Percentiles rank a stretch among this genome's conserved stretches.
phyloP scores from a whole-genome alignment of 2,797 vertebrate genomes.

The Epinephelus malabaricus region DNA sequence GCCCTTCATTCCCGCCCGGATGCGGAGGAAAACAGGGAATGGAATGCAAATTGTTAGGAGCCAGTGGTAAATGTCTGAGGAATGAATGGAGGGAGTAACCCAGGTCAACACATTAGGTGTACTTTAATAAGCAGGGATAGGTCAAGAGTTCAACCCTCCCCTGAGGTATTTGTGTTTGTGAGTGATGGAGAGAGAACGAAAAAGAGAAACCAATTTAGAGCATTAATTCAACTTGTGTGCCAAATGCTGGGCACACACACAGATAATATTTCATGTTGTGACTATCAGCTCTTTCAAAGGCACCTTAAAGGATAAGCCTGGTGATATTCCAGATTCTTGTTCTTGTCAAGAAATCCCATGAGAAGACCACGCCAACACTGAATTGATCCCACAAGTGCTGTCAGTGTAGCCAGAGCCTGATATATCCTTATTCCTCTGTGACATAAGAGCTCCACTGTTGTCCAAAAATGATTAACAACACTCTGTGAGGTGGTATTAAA shows the following conservation, averaged over 20 bases:
- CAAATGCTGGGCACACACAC: background rate
- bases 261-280: background rate
- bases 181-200: constrained; percentile 14
- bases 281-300: background rate
- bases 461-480: background rate
- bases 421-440: background rate
- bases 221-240: constrained; percentile 25
- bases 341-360: background rate
- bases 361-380: constrained; percentile 17
- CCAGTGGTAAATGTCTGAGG: constrained; percentile 56
- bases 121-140: constrained; percentile 80
- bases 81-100: constrained; percentile 60
- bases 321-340: background rate
- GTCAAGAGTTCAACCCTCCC: constrained; percentile 68
- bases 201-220: constrained; percentile 14
- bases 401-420: background rate
- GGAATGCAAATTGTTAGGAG: constrained; percentile 74
- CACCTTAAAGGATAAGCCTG: background rate
- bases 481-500: no score
- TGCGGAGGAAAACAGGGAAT: constrained; percentile 53
- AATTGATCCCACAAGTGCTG: background rate
- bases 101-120: constrained; percentile 73
- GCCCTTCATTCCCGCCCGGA: constrained; percentile 42
- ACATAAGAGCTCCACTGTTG: background rate
- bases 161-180: constrained; percentile 34